These are phyloP conservation scores for Urechis unicinctus DNA, from an alignment of 2,888 invertebrate species.

Conservation along the genomic window DNA sequence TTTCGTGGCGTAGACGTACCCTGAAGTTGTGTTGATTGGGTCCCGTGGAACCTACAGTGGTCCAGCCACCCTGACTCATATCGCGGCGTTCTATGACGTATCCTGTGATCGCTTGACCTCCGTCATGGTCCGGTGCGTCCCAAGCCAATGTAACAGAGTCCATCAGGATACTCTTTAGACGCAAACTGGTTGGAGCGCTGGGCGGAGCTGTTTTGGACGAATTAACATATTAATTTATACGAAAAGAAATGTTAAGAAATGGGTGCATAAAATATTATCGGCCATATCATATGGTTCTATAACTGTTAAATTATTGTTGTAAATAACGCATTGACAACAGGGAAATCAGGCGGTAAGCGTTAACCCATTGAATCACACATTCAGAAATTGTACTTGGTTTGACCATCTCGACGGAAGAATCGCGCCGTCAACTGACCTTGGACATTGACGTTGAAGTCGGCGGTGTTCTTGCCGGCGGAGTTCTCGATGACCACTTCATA, in stretches of 20 bases:
- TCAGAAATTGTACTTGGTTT: no score
- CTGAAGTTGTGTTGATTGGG: slow-evolving; percentile 24
- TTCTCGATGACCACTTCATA: slow-evolving; percentile 27
- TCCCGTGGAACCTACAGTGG: slow-evolving; percentile 27
- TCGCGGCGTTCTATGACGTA: slow-evolving; percentile 37
- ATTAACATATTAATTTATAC: neutral
- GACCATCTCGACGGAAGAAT: no score
- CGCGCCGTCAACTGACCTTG: slow-evolving; percentile 22
- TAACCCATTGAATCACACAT: no score
- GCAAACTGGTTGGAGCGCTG: slow-evolving; percentile 17
- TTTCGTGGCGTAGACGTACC: slow-evolving; percentile 8
- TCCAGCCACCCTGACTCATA: slow-evolving; percentile 35
- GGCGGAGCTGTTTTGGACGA: slow-evolving; percentile 18
- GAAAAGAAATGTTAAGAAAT: no score
- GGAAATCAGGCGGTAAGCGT: no score
- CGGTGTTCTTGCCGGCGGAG: slow-evolving; percentile 20
- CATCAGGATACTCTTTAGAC: slow-evolving; percentile 18
- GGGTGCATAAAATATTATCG: no score
- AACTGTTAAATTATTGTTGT: no score
- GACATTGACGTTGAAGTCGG: slow-evolving; percentile 22
- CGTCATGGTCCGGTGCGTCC: slow-evolving; percentile 42
- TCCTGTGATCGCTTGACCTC: slow-evolving; percentile 41
- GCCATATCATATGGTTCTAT: no score
- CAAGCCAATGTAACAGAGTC: slow-evolving; percentile 42
- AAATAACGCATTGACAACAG: no score